A percentile compares a stretch with the other conserved stretches of the same genome.
Conservation (phyloP, 2,797 vertebrate genomes). For the Falco novaeseelandiae region DNA sequence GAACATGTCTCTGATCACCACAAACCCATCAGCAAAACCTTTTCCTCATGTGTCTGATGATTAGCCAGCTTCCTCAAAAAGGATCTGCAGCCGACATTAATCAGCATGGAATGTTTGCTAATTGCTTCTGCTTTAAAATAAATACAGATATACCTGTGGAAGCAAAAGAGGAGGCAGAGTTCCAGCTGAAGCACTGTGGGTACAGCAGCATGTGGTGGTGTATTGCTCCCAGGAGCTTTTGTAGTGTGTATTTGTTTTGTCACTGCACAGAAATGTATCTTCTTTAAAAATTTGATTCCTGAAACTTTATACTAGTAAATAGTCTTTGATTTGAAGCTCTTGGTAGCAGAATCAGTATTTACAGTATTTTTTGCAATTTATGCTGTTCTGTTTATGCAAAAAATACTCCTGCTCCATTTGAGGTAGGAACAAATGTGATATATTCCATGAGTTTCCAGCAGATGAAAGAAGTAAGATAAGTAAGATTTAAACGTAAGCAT, state of each 20-base stretch:
- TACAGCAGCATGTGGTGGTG: fast-evolving
- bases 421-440: not conserved
- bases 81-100: not conserved
- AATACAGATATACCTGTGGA: not conserved
- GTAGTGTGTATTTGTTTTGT: not conserved
- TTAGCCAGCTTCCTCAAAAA: not conserved
- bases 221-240: not conserved
- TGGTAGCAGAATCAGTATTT: not conserved
- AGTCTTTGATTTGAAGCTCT: not conserved
- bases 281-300: not conserved
- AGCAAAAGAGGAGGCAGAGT: not conserved
- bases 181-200: not conserved
- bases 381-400: not conserved
- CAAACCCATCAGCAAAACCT: not conserved
- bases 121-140: not conserved
- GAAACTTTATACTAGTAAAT: not conserved
- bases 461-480: not conserved
- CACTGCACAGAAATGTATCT: no score
- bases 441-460: not conserved
- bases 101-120: not conserved
- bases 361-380: not conserved
- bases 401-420: not conserved
- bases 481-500: not conserved
- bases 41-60: not conserved
- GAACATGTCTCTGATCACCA: not conserved